Evolutionary conservation across 2,888 invertebrate species (phyloP).

Genomic region (Tachina fera): DNA sequence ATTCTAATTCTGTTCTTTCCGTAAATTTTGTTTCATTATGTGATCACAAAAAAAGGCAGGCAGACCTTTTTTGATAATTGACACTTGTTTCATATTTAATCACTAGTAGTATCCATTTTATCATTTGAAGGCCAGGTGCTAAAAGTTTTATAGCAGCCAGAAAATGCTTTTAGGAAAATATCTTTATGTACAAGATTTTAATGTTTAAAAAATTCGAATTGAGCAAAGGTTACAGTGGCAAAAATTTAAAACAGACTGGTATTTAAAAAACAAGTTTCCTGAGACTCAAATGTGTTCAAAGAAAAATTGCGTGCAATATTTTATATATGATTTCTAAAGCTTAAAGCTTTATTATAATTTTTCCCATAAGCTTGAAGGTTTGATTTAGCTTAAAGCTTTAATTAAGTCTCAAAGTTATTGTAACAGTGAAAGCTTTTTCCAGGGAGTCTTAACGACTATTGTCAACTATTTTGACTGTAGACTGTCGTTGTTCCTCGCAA

Average conservation of each 20-base stretch:
- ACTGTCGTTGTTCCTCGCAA: constrained; percentile 39
- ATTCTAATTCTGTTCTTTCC: background rate
- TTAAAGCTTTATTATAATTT: too few relatives aligned
- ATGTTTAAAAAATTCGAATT: background rate
- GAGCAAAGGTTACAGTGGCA: background rate
- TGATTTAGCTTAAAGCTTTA: too few relatives aligned
- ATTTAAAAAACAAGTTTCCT: too few relatives aligned
- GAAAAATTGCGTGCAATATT: too few relatives aligned
- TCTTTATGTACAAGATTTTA: background rate
- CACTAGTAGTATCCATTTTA: constrained; percentile 22
- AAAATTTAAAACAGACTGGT: background rate
- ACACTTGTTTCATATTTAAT: constrained; percentile 40
- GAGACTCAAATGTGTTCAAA: too few relatives aligned
- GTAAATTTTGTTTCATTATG: background rate
- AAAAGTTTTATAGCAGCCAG: constrained; percentile 32
- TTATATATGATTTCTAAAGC: too few relatives aligned
- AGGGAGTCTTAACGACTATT: too few relatives aligned
- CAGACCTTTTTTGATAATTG: constrained; percentile 27
- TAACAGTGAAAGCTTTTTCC: background rate
- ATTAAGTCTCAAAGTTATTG: too few relatives aligned
- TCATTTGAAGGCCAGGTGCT: constrained; percentile 52
- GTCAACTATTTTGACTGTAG: background rate
- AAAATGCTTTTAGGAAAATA: background rate
- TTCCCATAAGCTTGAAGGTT: too few relatives aligned
- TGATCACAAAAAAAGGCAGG: constrained; percentile 14